Base-by-base conservation (phyloP, 2,797 vertebrate species). In the Pseudochaenichthys georgianus region DNA sequence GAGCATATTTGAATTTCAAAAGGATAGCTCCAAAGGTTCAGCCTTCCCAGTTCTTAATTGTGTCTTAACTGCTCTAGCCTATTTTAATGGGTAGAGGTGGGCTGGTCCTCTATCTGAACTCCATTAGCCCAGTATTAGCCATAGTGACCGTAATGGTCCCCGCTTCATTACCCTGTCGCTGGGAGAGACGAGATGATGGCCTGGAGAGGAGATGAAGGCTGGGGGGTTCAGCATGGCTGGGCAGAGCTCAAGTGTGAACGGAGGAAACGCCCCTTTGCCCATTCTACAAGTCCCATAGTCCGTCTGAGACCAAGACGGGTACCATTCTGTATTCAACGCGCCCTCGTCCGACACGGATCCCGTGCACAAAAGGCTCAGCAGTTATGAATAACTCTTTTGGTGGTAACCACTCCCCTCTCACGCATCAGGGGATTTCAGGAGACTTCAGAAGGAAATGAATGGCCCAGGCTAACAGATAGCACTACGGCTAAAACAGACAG, bases 181-280 rank as follows among this genome's bases (percentile, higher is more conserved):
- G 77, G 67, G 87, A 82, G 75, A 83, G 78, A 80, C 70, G 69
- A 84, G 70, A 87, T 83, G 89, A 92, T 88, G 84, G 83, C 80
- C 67, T 47, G 47, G 80, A 70, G 82, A 86, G 52, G 77, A 88
- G 73, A 90, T 85, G 86, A 87, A 89, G 88, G 88, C 86, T 69
- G 17, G 64, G 83, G 82, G 90, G 91, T 95, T 95, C 84, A 86
- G 94, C 94, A 91, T 95, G 94, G 93, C 88, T 95, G 88, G 89
- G 92, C 93, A 92, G 89, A 93, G 88, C 90, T 94, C 91, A 93
- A 91, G 93, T 95, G 93, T 95, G 92, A 95, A 94, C 85, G 28
- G 80, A 81, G 84, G 83, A 87, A 89, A 93, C 92, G 92, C 93
- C 94, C 93, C 84, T 89, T 88, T 73, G 84, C 89, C 91, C 88